phyloP scores from a whole-genome alignment of 2,113 vertebrate species.

The Tupaia tana region DNA sequence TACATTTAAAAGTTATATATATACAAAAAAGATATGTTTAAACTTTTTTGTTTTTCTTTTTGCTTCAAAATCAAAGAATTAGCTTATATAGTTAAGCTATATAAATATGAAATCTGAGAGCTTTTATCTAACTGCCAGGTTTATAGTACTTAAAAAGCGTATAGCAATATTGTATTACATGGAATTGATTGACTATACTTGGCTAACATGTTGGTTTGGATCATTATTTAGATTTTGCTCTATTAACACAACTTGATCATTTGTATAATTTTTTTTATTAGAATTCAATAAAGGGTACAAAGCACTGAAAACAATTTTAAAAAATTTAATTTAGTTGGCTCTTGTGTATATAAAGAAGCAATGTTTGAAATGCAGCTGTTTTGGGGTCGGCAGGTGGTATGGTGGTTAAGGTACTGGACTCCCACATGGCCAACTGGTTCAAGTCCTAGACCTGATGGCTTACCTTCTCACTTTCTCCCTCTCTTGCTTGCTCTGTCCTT shows the following conservation, averaged over 20 bases:
- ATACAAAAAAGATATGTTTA: background rate
- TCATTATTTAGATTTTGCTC: background rate
- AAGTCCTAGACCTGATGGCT: too few relatives aligned
- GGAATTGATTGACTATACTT: background rate
- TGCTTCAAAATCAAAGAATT: background rate
- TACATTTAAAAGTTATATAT: too few relatives aligned
- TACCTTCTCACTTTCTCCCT: too few relatives aligned
- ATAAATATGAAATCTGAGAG: background rate
- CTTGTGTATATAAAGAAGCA: background rate
- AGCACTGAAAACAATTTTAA: background rate
- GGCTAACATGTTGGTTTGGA: background rate
- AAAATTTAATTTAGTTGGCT: background rate
- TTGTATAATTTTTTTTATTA: background rate
- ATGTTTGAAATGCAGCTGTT: background rate
- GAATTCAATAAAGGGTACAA: background rate
- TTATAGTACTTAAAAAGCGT: slow-evolving; percentile 27
- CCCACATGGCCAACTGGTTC: too few relatives aligned
- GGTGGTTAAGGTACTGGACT: too few relatives aligned
- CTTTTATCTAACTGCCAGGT: background rate
- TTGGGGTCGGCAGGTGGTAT: background rate
- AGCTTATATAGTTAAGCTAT: background rate
- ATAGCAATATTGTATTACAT: background rate
- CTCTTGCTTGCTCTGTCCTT: too few relatives aligned
- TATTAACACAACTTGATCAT: slow-evolving; percentile 11
- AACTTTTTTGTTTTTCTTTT: background rate